Evolutionary conservation across 2,888 invertebrate species (phyloP).

Genomic region (Euplexia lucipara): DNA sequence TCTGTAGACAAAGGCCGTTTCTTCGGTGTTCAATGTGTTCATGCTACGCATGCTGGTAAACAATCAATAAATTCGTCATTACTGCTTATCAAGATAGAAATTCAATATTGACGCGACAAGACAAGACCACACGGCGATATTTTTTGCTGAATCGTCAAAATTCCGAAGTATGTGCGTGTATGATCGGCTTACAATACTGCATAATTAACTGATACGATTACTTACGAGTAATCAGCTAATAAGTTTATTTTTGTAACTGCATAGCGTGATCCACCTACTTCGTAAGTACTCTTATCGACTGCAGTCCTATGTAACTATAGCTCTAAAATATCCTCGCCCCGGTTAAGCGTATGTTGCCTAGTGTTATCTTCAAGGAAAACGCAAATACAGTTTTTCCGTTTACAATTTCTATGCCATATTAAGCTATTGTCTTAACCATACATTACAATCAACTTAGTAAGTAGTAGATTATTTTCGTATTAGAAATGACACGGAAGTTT

Average conservation of each 20-base stretch:
- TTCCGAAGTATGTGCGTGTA: slow-evolving; percentile 9
- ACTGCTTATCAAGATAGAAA: slow-evolving; percentile 25
- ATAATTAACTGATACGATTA: slow-evolving; percentile 29
- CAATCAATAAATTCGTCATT: slow-evolving; percentile 4
- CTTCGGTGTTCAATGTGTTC: no score
- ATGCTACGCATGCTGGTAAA: slow-evolving; percentile 8
- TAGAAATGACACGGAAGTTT: not conserved
- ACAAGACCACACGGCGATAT: slow-evolving; percentile 3
- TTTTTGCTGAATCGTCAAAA: slow-evolving; percentile 29
- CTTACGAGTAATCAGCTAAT: slow-evolving; percentile 10
- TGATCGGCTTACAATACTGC: slow-evolving; percentile 19
- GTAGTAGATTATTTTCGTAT: slow-evolving; percentile 2
- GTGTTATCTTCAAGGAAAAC: slow-evolving; percentile 38
- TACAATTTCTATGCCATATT: slow-evolving; percentile 7
- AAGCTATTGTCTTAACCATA: not conserved
- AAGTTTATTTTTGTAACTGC: slow-evolving; percentile 20
- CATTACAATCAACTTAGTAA: not conserved
- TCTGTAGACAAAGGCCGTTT: no score
- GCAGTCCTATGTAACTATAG: slow-evolving; percentile 4
- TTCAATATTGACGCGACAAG: slow-evolving; percentile 16
- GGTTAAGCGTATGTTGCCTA: slow-evolving; percentile 10
- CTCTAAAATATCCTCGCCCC: slow-evolving; percentile 33
- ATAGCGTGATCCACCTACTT: slow-evolving; percentile 8
- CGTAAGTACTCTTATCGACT: not conserved
- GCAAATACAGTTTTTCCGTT: slow-evolving; percentile 25